A percentile compares a stretch with the other conserved stretches of the same genome.
Evolutionary conservation across 1,140 invertebrate genomes (phyloP).

Genomic region (Diuraphis noxia): DNA sequence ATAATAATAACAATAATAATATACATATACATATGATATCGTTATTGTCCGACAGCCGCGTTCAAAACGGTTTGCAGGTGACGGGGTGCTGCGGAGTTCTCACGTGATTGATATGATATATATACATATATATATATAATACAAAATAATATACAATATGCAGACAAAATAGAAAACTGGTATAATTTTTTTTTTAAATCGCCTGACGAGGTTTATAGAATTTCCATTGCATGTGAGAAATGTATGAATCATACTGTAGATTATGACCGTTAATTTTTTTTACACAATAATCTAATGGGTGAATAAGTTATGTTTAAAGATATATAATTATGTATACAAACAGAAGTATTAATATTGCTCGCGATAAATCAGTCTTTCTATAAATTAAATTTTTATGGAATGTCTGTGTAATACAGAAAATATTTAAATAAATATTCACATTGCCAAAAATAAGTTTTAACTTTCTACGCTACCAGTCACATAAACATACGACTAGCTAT

Average conservation of each 20-base stretch:
- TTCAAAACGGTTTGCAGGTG: neutral
- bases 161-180: neutral
- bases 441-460: no score
- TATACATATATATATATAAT: neutral
- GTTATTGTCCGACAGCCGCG: neutral
- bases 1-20: neutral
- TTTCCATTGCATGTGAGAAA: neutral
- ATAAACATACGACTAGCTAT: no score
- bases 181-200: neutral
- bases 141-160: neutral
- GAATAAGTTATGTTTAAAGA: neutral
- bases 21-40: neutral
- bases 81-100: neutral
- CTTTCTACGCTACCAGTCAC: no score
- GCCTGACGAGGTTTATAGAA: neutral
- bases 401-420: no score
- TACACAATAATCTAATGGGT: neutral
- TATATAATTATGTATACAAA: no score
- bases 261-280: neutral
- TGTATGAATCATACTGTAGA: neutral
- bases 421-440: no score
- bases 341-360: neutral
- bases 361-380: no score
- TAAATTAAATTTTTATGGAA: no score
- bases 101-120: neutral